Evolutionary conservation across 92 coral and sea anemone genomes (phyloP).

Genomic region (Paramuricea clavata): DNA sequence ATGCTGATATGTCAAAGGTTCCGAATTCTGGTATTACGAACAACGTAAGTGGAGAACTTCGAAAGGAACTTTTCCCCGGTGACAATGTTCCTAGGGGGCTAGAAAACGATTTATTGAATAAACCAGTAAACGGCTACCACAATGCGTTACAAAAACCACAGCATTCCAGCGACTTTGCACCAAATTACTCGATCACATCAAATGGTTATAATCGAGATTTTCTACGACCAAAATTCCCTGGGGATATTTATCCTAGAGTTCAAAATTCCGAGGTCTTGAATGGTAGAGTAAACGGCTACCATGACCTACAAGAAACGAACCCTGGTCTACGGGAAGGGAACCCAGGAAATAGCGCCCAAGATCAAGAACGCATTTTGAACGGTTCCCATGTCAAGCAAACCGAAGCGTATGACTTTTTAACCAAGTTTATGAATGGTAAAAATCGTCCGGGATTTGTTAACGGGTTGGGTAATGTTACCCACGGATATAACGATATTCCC

Average conservation of each 20-base stretch:
- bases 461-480: constrained; percentile 4
- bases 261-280: background rate
- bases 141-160: constrained; percentile 47
- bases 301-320: background rate
- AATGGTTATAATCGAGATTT: background rate
- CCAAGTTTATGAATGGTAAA: background rate
- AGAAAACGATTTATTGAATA: background rate
- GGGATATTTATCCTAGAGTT: background rate
- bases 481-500: background rate
- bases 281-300: background rate
- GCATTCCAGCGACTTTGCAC: background rate
- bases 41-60: constrained; percentile 23
- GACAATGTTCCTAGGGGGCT: constrained; percentile 19
- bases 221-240: background rate
- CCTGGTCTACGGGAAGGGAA: background rate
- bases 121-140: constrained; percentile 31
- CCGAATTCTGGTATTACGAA: constrained; percentile 34
- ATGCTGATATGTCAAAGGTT: background rate
- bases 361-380: background rate
- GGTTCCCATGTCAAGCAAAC: background rate
- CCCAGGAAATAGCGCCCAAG: constrained; percentile 5
- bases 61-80: constrained; percentile 27
- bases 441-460: background rate
- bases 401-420: background rate
- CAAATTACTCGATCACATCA: background rate